Percentiles rank a stretch among this genome's conserved stretches.
Evolutionary conservation across 2,113 vertebrate genomes (phyloP).

Genomic region (Rhipidura dahli): DNA sequence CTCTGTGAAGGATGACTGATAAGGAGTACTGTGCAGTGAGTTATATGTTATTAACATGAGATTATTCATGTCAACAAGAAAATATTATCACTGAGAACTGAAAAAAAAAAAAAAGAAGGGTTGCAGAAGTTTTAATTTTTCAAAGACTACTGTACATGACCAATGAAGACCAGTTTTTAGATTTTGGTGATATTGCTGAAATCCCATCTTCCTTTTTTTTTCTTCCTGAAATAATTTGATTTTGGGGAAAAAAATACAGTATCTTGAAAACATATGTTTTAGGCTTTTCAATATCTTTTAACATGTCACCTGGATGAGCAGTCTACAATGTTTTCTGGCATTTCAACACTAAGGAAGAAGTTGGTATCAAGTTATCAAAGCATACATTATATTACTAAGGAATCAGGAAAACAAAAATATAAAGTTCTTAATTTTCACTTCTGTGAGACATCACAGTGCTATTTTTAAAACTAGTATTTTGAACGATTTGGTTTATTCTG

Average conservation of each 20-base stretch:
- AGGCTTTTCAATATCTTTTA: neutral
- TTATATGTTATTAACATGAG: fast-evolving
- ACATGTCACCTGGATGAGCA: fast-evolving
- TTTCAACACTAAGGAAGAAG: neutral
- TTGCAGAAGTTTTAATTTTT: neutral
- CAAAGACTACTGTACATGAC: neutral
- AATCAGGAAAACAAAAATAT: neutral
- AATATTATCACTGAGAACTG: neutral
- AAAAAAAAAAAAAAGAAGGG: neutral
- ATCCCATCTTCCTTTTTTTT: neutral
- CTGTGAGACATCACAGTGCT: neutral
- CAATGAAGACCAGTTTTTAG: neutral
- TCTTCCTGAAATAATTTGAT: neutral
- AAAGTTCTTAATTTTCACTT: neutral
- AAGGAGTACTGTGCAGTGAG: neutral
- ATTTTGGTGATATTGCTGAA: neutral
- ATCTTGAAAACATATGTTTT: neutral
- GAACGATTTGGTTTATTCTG: neutral
- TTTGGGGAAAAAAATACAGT: neutral
- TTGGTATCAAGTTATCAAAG: neutral
- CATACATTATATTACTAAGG: neutral
- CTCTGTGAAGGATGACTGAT: neutral
- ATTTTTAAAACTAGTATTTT: neutral
- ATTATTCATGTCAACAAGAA: neutral
- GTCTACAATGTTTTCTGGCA: neutral